Evolutionary conservation across 2,797 vertebrate genomes (phyloP).

Genomic region (Smutsia temminckii): DNA sequence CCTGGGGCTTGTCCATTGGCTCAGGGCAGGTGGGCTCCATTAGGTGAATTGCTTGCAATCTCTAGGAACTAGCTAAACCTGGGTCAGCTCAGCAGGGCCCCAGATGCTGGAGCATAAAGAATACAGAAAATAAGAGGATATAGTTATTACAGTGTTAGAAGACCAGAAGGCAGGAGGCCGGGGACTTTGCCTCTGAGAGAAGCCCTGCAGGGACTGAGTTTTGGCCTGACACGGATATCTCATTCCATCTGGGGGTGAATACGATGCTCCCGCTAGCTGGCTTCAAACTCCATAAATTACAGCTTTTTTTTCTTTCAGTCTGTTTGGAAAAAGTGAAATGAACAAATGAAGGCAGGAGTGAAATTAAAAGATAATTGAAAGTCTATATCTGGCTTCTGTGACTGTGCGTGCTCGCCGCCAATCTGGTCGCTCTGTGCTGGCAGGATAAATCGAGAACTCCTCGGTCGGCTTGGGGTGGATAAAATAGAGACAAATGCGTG

Average conservation of each 20-base stretch:
- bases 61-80: background rate
- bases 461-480: background rate
- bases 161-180: background rate
- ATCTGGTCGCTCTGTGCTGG: background rate
- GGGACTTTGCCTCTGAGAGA: background rate
- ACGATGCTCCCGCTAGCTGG: background rate
- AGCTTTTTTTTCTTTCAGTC: background rate
- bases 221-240: rapidly evolving
- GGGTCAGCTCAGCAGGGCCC: background rate
- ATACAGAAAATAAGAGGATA: background rate
- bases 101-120: background rate
- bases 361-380: conserved; percentile 76
- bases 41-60: background rate
- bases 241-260: background rate
- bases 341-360: conserved; percentile 70
- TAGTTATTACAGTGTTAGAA: background rate
- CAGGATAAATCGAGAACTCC: conserved; percentile 52
- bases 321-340: conserved; percentile 73
- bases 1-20: background rate
- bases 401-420: background rate
- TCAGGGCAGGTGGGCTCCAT: background rate
- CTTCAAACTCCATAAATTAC: conserved; percentile 67
- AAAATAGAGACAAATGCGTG: background rate
- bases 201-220: background rate
- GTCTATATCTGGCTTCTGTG: conserved; percentile 51